A percentile compares a stretch with the other conserved stretches of the same genome.
Conservation (phyloP, 2,113 vertebrate genomes). For the Microcebus murinus region DNA sequence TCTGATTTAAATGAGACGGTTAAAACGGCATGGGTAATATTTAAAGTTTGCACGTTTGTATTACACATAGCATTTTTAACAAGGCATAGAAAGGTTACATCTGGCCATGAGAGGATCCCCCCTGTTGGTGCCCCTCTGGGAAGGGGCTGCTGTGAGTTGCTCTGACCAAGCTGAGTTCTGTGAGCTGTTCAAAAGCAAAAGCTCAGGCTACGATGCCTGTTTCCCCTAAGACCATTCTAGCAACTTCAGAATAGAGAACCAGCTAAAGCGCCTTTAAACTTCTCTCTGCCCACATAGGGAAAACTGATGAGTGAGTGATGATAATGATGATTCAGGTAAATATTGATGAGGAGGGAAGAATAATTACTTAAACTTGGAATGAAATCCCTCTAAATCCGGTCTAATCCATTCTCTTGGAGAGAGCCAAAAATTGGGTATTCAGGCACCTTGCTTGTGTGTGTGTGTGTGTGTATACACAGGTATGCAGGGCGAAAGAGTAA, state of each 20-base stretch:
- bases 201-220: accelerated
- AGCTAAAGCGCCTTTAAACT: conserved; percentile 13
- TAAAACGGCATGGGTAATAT: conserved; percentile 47
- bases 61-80: not conserved
- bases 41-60: conserved; percentile 76
- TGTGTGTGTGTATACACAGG: not conserved
- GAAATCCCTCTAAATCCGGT: conserved; percentile 30
- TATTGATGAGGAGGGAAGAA: not conserved
- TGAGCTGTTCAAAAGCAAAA: not conserved
- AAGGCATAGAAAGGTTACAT: not conserved
- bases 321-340: not conserved
- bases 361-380: not conserved
- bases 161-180: not conserved
- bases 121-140: not conserved
- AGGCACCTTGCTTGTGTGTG: not conserved
- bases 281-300: conserved; percentile 32
- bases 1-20: conserved; percentile 65
- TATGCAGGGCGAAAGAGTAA: not conserved
- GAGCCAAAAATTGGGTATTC: not conserved
- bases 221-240: not conserved
- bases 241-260: not conserved
- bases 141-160: not conserved
- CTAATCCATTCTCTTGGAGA: not conserved
- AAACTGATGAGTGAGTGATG: not conserved
- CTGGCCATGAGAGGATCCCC: not conserved